Conservation (phyloP, 2,888 invertebrate species). For the Nemotelus pantherinus region DNA sequence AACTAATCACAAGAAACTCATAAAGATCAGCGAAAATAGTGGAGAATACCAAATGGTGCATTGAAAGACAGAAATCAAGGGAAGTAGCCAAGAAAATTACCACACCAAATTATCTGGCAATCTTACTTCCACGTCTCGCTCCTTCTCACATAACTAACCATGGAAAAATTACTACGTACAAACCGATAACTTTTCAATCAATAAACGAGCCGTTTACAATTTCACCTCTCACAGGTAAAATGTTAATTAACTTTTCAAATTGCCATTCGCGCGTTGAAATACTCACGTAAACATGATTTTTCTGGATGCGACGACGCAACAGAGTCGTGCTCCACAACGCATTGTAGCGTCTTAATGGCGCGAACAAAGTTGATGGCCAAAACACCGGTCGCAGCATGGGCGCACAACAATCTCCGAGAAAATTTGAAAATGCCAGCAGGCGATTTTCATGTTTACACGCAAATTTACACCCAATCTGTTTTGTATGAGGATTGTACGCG, state of each 20-base stretch:
- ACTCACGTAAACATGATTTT: constrained; percentile 41
- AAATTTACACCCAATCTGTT: constrained; percentile 63
- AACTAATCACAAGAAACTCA: no score
- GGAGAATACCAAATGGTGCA: no score
- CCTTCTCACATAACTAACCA: no score
- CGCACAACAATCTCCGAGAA: constrained; percentile 45
- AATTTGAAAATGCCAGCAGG: constrained; percentile 61
- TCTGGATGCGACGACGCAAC: constrained; percentile 7
- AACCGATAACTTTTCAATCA: constrained; percentile 45
- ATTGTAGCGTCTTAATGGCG: constrained; percentile 37
- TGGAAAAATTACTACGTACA: background rate
- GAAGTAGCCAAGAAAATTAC: no score
- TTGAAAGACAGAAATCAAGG: no score
- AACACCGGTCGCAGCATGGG: constrained; percentile 29
- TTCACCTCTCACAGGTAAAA: constrained; percentile 55
- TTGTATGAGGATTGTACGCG: constrained; percentile 44
- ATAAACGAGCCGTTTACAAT: constrained; percentile 44
- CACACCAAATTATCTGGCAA: background rate
- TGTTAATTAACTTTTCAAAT: constrained; percentile 66
- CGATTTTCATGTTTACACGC: constrained; percentile 65
- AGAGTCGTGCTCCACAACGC: background rate
- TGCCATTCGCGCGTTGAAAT: constrained; percentile 56
- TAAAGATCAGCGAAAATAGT: no score
- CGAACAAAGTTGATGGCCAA: constrained; percentile 41
- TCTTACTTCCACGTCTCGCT: background rate